These are phyloP conservation scores for Lithobates sylvaticus DNA, from an alignment of 2,797 vertebrate genomes.

Conservation along the genomic window DNA sequence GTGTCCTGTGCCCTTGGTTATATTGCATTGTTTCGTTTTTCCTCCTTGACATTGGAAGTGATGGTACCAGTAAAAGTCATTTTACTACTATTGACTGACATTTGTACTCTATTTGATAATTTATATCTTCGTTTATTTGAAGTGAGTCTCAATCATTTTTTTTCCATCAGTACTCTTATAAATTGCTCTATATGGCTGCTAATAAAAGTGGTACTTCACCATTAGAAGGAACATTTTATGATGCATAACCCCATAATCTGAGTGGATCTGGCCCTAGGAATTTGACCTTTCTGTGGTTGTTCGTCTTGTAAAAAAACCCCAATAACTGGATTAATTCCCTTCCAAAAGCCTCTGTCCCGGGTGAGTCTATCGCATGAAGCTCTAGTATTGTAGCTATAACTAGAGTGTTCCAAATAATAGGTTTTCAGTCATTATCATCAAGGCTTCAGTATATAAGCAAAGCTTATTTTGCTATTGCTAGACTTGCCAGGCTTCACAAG, in stretches of 20 bases:
- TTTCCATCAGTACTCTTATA: conserved; percentile 17
- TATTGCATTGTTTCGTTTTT: not conserved
- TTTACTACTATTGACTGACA: conserved; percentile 52
- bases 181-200: conserved; percentile 36
- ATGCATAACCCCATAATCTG: conserved; percentile 38
- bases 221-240: conserved; percentile 52
- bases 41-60: conserved; percentile 23
- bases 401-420: not conserved
- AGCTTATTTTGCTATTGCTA: no score
- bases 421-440: not conserved
- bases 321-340: conserved; percentile 3
- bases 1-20: conserved; percentile 4
- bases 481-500: no score
- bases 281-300: conserved; percentile 42
- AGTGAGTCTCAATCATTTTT: conserved; percentile 30
- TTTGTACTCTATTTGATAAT: conserved; percentile 38
- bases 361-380: not conserved
- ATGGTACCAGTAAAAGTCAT: conserved; percentile 11
- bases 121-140: conserved; percentile 49
- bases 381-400: not conserved
- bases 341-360: no score
- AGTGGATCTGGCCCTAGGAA: conserved; percentile 35
- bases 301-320: conserved; percentile 41
- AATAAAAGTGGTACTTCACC: conserved; percentile 49
- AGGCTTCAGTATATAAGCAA: no score